Evolutionary conservation across 2,888 invertebrate genomes (phyloP).

Genomic region (Bunonema sp.): DNA sequence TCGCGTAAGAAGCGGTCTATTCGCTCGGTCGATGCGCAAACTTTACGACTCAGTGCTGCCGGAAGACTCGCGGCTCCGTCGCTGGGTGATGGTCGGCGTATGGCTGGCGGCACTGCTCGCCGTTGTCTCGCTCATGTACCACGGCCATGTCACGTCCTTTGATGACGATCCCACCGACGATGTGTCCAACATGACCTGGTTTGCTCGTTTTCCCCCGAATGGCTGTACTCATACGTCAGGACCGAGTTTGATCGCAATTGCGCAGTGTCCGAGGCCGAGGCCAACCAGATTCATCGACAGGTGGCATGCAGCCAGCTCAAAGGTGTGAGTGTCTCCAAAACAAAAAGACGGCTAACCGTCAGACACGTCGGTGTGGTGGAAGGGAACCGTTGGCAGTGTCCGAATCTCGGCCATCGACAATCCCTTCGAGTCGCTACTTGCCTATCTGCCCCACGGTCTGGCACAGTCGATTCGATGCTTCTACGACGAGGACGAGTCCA

Average conservation of each 20-base stretch:
- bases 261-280: conserved; percentile 5
- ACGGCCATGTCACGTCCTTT: conserved; percentile 16
- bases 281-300: conserved; percentile 18
- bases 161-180: conserved; percentile 19
- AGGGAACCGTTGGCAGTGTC: conserved; percentile 25
- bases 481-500: conserved; percentile 22
- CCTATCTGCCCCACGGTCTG: conserved; percentile 28
- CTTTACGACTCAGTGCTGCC: conserved; percentile 12
- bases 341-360: neutral
- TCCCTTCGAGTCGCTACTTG: conserved; percentile 28
- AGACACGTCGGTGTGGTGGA: conserved; percentile 28
- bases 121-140: conserved; percentile 28
- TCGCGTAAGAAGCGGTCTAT: too few relatives aligned
- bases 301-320: conserved; percentile 23
- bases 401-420: conserved; percentile 28
- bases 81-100: conserved; percentile 18
- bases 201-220: neutral
- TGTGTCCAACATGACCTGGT: conserved; percentile 34
- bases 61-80: conserved; percentile 7
- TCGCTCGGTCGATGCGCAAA: neutral
- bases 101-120: conserved; percentile 20
- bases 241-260: conserved; percentile 25
- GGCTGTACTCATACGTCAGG: conserved; percentile 6
- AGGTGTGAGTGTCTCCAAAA: conserved; percentile 8
- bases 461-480: conserved; percentile 29